These are phyloP conservation scores for Cliona cf. orientalis DNA, from an alignment of 37 sponge, comb jelly and placozoan species.

Conservation along the genomic window DNA sequence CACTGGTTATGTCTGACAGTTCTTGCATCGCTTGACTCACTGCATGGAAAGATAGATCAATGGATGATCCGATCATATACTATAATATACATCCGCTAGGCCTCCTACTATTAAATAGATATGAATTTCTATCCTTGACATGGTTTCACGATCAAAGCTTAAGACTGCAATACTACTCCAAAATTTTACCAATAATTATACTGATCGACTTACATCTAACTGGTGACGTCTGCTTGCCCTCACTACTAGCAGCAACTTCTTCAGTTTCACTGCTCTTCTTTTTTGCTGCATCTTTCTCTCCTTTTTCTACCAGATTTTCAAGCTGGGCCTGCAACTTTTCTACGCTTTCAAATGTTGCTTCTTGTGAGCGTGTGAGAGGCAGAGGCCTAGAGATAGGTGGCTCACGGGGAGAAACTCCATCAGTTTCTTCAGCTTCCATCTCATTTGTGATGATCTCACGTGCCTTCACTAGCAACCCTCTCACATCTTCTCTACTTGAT, in stretches of 20 bases:
- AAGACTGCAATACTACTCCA: too few species aligned
- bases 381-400: background rate
- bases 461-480: too few species aligned
- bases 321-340: constrained; percentile 5
- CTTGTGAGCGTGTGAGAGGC: constrained; percentile 9
- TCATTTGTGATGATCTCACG: too few species aligned
- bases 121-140: too few species aligned
- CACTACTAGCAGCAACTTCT: background rate
- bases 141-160: too few species aligned
- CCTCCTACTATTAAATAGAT: too few species aligned
- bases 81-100: background rate
- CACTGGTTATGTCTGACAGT: constrained; percentile 1
- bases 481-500: too few species aligned
- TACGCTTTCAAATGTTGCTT: constrained; percentile 1
- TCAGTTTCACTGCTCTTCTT: background rate
- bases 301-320: background rate
- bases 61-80: too few species aligned
- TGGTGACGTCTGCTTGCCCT: background rate
- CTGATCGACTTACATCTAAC: too few species aligned
- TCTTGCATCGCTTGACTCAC: background rate
- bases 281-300: background rate
- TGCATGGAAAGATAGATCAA: background rate
- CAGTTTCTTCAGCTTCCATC: background rate
- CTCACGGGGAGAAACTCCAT: background rate
- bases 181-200: too few species aligned